Conservation (phyloP, 2,113 vertebrate species). For the Rostratula benghalensis region DNA sequence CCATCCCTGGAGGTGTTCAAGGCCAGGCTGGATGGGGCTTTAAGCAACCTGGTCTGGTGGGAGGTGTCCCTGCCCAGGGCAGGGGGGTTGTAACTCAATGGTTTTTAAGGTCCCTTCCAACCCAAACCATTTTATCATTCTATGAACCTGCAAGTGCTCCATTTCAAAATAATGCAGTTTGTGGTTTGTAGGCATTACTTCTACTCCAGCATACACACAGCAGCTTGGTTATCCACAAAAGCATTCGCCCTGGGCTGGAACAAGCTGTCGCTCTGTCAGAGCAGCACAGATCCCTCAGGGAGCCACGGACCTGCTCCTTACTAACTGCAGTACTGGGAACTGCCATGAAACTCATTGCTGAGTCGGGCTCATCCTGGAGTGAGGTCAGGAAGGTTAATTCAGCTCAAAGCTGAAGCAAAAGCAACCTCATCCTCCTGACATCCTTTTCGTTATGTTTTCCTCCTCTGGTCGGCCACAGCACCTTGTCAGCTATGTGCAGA, state of each 20-base stretch:
- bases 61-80: not conserved
- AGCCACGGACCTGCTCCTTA: not conserved
- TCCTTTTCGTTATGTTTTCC: not conserved
- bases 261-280: accelerated
- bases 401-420: not conserved
- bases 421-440: not conserved
- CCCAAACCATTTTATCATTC: not conserved
- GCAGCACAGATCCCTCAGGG: accelerated
- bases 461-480: accelerated
- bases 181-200: not conserved
- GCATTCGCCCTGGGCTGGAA: not conserved
- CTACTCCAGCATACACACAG: not conserved
- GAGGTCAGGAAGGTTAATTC: not conserved
- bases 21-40: not conserved
- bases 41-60: not conserved
- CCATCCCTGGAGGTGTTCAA: not conserved
- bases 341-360: accelerated
- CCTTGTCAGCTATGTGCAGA: too few relatives aligned
- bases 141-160: not conserved
- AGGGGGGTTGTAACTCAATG: not conserved
- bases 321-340: not conserved
- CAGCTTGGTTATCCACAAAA: not conserved
- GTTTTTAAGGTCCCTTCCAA: not conserved
- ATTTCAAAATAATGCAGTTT: not conserved
- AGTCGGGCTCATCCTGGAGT: not conserved